Percentiles rank a stretch among this genome's conserved stretches.
Conservation (phyloP, 2,888 invertebrate species). For the Lepeophtheirus nordmannii region DNA sequence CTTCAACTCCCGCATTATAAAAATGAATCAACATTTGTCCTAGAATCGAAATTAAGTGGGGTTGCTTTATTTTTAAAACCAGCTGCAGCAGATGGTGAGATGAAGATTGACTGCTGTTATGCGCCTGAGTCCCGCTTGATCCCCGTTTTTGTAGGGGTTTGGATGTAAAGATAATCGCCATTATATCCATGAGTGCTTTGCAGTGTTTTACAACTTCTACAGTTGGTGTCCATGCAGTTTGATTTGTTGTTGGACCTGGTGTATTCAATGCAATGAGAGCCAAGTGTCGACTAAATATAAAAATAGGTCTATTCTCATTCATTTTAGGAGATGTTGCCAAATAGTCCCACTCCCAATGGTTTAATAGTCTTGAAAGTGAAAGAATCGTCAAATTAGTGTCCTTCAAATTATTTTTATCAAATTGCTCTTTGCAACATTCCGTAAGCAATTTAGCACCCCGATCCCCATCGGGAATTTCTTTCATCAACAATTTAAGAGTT, state of each 20-base stretch:
- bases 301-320: not conserved
- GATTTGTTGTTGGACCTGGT: not conserved
- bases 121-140: not conserved
- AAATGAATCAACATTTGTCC: conserved; percentile 2
- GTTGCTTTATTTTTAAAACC: conserved; percentile 1
- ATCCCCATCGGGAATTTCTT: not conserved
- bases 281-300: not conserved
- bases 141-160: not conserved
- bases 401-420: not conserved
- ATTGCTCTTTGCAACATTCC: not conserved
- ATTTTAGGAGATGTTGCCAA: not conserved
- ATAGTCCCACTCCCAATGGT: not conserved
- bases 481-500: not conserved
- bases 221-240: not conserved
- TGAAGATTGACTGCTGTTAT: not conserved
- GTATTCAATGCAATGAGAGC: not conserved
- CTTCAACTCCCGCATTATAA: not conserved
- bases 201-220: not conserved
- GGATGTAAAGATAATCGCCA: not conserved
- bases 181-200: not conserved
- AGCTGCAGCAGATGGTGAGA: not conserved
- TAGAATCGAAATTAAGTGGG: not conserved
- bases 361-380: not conserved
- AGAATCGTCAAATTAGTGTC: not conserved
- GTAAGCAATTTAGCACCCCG: not conserved